A percentile compares a stretch with the other conserved stretches of the same genome.
Conservation (phyloP, 1,140 invertebrate species). For the Chymomyza costata region DNA sequence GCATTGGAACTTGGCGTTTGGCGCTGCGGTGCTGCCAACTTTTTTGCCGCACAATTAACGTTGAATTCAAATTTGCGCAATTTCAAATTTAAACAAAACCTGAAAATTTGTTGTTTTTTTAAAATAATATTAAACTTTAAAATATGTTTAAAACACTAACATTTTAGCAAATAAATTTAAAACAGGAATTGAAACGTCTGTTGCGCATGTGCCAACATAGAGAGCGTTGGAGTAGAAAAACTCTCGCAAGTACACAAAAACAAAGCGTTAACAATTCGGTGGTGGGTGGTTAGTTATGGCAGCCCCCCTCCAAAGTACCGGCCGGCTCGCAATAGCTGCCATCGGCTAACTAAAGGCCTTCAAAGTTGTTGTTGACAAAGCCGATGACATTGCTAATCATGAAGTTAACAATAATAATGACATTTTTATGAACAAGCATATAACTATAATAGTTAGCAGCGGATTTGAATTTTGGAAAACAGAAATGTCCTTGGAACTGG, state of each 20-base stretch:
- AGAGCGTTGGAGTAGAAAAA: neutral
- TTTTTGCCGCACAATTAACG: no score
- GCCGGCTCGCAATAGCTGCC: slow-evolving; percentile 34
- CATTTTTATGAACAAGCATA: no score
- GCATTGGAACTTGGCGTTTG: no score
- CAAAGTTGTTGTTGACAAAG: slow-evolving; percentile 33
- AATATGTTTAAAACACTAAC: no score
- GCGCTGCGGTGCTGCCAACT: no score
- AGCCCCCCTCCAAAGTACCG: slow-evolving; percentile 18
- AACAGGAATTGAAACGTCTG: slow-evolving; percentile 12
- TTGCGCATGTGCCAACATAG: slow-evolving; percentile 19
- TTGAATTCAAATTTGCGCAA: slow-evolving; percentile 22
- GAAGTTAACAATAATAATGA: no score
- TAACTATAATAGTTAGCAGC: no score
- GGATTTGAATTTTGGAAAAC: no score
- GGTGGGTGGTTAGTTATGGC: slow-evolving; percentile 23
- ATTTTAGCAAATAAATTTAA: no score
- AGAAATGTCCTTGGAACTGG: no score
- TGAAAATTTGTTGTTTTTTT: no score
- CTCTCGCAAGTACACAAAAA: slow-evolving; percentile 35
- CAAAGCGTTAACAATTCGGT: slow-evolving; percentile 29
- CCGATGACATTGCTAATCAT: slow-evolving; percentile 13
- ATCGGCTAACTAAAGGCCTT: slow-evolving; percentile 26
- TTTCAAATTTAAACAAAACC: no score
- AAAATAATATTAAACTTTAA: neutral